Conservation (phyloP, 2,113 vertebrate species). For the Ophiodon elongatus region DNA sequence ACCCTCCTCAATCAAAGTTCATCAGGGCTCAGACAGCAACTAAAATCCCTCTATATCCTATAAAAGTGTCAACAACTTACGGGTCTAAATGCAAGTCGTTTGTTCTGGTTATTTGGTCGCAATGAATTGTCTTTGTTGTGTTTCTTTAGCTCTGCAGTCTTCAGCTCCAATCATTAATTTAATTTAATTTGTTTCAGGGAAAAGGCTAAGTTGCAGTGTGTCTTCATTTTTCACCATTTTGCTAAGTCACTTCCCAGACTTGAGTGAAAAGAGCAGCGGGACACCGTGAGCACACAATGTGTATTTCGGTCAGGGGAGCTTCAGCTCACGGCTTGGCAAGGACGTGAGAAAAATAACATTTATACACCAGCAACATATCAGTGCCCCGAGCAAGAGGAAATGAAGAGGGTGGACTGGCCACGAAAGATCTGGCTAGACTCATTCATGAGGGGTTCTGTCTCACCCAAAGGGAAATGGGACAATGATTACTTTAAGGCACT, state of each 20-base stretch:
- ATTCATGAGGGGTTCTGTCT: conserved; percentile 52
- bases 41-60: conserved; percentile 17
- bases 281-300: not conserved
- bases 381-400: conserved; percentile 53
- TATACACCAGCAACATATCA: conserved; percentile 51
- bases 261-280: not conserved
- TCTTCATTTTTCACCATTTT: not conserved
- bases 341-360: conserved; percentile 48
- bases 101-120: not conserved
- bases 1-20: conserved; percentile 32
- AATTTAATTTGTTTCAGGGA: not conserved
- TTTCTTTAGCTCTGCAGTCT: not conserved
- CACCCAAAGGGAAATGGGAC: conserved; percentile 39
- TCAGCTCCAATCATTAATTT: not conserved
- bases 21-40: conserved; percentile 27
- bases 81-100: conserved; percentile 11
- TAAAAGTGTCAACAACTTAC: conserved; percentile 15
- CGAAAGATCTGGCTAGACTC: conserved; percentile 37
- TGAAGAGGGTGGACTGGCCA: conserved; percentile 39
- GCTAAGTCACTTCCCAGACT: not conserved
- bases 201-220: not conserved
- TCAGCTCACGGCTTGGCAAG: conserved; percentile 42
- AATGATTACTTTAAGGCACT: conserved; percentile 52
- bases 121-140: not conserved
- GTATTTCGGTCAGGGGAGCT: conserved; percentile 28